Percentiles rank a stretch among this genome's conserved stretches.
phyloP scores from a whole-genome alignment of 2,888 invertebrate genomes.

The Callyntrura sp. region DNA sequence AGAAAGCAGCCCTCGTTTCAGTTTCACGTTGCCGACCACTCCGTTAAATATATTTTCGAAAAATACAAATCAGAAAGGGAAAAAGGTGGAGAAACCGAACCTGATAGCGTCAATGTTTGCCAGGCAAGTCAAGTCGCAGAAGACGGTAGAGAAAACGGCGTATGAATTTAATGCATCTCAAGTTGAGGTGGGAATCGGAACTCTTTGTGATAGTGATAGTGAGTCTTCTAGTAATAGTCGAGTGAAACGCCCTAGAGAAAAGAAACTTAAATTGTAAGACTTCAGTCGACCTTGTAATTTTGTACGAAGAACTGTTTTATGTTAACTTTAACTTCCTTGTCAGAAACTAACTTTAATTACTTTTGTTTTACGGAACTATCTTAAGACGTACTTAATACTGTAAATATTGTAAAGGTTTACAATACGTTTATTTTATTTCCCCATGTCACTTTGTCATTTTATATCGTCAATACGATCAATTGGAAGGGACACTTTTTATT shows the following conservation, averaged over 20 bases:
- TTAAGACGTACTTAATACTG: too few species aligned
- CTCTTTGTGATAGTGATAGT: neutral
- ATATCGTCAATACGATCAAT: too few species aligned
- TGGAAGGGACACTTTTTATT: too few species aligned
- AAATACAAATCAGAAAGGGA: neutral
- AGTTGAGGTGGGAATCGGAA: neutral
- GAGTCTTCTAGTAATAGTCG: neutral
- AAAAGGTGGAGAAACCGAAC: neutral
- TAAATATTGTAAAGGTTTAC: too few species aligned
- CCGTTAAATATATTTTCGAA: constrained; percentile 49
- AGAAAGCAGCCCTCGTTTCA: neutral
- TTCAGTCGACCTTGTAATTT: neutral
- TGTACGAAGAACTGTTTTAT: too few species aligned
- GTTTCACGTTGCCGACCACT: constrained; percentile 31
- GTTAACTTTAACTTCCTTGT: too few species aligned
- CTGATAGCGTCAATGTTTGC: constrained; percentile 59
- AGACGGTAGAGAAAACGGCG: neutral
- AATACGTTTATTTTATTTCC: too few species aligned
- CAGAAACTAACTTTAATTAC: too few species aligned
- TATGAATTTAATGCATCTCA: constrained; percentile 32
- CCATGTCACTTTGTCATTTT: too few species aligned
- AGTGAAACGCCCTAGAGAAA: constrained; percentile 53
- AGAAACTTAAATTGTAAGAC: constrained; percentile 65
- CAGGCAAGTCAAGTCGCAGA: neutral
- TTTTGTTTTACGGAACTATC: too few species aligned